Evolutionary conservation across 92 coral and sea anemone genomes (phyloP).

Genomic region (Zoanthus sociatus): DNA sequence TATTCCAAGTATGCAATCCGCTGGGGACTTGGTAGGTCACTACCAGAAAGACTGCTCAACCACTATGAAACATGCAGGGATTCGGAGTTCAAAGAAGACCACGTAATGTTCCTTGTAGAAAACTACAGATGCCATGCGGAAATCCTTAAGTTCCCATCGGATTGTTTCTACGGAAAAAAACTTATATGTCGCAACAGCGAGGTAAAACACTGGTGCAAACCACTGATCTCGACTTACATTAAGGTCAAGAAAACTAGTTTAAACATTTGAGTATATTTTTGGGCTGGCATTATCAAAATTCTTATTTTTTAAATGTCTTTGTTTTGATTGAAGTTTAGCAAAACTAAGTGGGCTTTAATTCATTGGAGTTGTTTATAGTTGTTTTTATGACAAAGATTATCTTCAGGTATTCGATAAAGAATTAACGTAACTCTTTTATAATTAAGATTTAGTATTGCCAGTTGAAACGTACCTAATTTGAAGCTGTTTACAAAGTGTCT

Average conservation of each 20-base stretch:
- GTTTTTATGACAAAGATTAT: too few relatives aligned
- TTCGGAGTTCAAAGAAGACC: slow-evolving; percentile 20
- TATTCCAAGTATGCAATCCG: slow-evolving; percentile 69
- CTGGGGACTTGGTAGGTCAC: slow-evolving; percentile 77
- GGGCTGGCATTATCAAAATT: too few relatives aligned
- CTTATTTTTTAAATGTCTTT: too few relatives aligned
- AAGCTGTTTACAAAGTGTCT: too few relatives aligned
- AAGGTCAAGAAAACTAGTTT: background rate
- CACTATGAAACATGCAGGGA: slow-evolving; percentile 52
- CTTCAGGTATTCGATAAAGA: too few relatives aligned
- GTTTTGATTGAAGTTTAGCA: too few relatives aligned
- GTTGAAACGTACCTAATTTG: too few relatives aligned
- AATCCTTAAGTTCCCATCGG: slow-evolving; percentile 86
- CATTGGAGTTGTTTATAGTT: too few relatives aligned
- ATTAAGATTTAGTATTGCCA: too few relatives aligned
- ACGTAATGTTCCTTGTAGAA: slow-evolving; percentile 80
- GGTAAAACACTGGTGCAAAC: background rate
- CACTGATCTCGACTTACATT: background rate
- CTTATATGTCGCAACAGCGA: slow-evolving; percentile 53
- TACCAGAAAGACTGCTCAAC: slow-evolving; percentile 88
- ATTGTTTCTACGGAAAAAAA: slow-evolving; percentile 78
- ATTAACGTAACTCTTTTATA: too few relatives aligned
- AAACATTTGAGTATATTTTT: too few relatives aligned
- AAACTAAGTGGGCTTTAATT: too few relatives aligned
- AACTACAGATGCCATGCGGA: slow-evolving; percentile 89